Conservation (phyloP, 2,888 invertebrate species). For the Tridacna crocea region DNA sequence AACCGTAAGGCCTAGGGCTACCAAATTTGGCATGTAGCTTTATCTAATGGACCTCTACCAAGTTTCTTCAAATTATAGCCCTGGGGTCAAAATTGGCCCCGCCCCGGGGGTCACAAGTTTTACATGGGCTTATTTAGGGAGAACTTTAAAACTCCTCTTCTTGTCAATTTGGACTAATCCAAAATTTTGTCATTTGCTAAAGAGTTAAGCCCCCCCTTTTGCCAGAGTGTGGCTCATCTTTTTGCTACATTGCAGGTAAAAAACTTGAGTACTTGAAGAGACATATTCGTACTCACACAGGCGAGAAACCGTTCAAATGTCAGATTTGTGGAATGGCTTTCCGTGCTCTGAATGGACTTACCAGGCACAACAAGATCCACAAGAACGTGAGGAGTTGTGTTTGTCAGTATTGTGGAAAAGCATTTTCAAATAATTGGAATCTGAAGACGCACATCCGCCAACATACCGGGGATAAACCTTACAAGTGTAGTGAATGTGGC, state of each 20-base stretch:
- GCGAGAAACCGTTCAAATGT: constrained; percentile 46
- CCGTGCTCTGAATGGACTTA: constrained; percentile 32
- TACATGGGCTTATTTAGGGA: too few relatives aligned
- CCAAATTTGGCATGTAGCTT: too few relatives aligned
- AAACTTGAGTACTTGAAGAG: constrained; percentile 44
- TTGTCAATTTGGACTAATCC: too few relatives aligned
- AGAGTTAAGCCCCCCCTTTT: not conserved
- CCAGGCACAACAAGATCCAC: constrained; percentile 47
- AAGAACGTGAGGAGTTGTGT: constrained; percentile 35
- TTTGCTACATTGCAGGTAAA: constrained; percentile 39
- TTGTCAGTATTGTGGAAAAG: constrained; percentile 52
- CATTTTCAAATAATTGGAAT: constrained; percentile 54
- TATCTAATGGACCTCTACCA: too few relatives aligned
- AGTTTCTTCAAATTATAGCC: too few relatives aligned
- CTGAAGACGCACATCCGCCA: constrained; percentile 55
- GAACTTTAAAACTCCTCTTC: too few relatives aligned
- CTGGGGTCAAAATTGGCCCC: too few relatives aligned
- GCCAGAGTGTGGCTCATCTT: not conserved
- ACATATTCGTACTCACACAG: constrained; percentile 48
- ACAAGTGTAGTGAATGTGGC: constrained; percentile 47
- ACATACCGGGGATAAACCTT: constrained; percentile 53
- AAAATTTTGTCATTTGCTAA: too few relatives aligned
- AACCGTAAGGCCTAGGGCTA: too few relatives aligned
- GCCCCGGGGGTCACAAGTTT: too few relatives aligned
- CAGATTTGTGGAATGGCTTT: constrained; percentile 42